phyloP scores from a whole-genome alignment of 2,797 vertebrate genomes.

The Coregonus suidteri region DNA sequence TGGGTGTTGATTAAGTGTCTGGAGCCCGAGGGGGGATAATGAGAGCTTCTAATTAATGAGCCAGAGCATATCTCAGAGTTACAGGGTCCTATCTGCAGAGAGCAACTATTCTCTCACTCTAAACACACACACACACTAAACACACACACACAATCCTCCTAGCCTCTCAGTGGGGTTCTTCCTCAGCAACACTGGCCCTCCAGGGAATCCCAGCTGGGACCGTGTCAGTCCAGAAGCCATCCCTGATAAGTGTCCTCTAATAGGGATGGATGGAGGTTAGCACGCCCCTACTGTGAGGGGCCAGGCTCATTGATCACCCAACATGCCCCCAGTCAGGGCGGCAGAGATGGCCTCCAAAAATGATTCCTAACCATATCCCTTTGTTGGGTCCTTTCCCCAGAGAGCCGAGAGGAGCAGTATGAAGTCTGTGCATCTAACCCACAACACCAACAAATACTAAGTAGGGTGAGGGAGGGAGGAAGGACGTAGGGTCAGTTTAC shows the following conservation, averaged over 20 bases:
- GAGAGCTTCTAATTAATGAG: constrained; percentile 81
- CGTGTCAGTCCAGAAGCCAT: constrained; percentile 63
- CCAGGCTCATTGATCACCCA: constrained; percentile 68
- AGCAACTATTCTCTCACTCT: constrained; percentile 36
- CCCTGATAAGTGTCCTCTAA: constrained; percentile 72
- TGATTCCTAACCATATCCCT: constrained; percentile 56
- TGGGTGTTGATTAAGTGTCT: constrained; percentile 77
- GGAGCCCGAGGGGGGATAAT: constrained; percentile 75
- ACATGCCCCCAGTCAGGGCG: constrained; percentile 50
- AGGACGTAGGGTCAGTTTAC: not conserved
- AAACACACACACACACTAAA: constrained; percentile 10
- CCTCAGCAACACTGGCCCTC: constrained; percentile 54
- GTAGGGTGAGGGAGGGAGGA: not conserved
- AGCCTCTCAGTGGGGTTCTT: constrained; percentile 45
- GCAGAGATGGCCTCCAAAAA: constrained; percentile 47
- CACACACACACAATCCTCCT: not conserved
- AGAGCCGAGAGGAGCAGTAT: constrained; percentile 24
- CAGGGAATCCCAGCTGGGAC: constrained; percentile 63
- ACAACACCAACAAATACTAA: not conserved
- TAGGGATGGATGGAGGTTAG: constrained; percentile 70
- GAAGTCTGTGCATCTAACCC: constrained; percentile 30
- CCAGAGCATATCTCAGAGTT: constrained; percentile 74
- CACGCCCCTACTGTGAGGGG: constrained; percentile 61
- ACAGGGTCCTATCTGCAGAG: constrained; percentile 73
- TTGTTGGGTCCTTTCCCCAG: constrained; percentile 39